Percentiles rank a stretch among this genome's conserved stretches.
Conservation (phyloP, 2,888 invertebrate species). For the Pycnomerus fuliginosus region DNA sequence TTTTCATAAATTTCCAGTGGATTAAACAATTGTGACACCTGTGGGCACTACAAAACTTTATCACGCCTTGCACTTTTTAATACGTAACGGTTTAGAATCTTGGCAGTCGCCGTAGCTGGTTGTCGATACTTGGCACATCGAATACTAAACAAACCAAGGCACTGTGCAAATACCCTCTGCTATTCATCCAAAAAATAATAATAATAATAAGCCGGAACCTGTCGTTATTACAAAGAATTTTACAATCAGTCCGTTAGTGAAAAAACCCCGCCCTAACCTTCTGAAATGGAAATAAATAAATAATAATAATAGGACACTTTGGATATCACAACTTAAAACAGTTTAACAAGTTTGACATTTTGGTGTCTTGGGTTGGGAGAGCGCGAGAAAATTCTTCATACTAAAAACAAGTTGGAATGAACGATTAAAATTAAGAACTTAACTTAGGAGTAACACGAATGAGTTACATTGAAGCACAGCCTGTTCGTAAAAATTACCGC, state of each 20-base stretch:
- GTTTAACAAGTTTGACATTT: too few species aligned
- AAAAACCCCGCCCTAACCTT: too few species aligned
- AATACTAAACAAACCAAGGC: constrained; percentile 45
- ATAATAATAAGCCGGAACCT: constrained; percentile 27
- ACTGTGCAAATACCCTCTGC: constrained; percentile 41
- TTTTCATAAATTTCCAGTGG: constrained; percentile 38
- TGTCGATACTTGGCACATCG: constrained; percentile 49
- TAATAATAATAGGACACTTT: too few species aligned
- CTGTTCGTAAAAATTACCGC: constrained; percentile 38
- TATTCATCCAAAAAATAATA: constrained; percentile 14
- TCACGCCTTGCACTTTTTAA: constrained; percentile 23
- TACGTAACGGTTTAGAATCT: constrained; percentile 36
- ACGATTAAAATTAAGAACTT: constrained; percentile 38
- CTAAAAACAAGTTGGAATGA: constrained; percentile 46
- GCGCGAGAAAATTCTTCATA: constrained; percentile 31
- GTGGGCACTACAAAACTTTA: constrained; percentile 16
- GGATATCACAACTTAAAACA: too few species aligned
- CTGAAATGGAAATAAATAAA: too few species aligned
- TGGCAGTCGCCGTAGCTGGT: constrained; percentile 53
- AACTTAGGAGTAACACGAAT: constrained; percentile 38
- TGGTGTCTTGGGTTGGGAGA: too few species aligned
- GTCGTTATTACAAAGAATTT: constrained; percentile 36
- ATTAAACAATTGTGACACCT: too few species aligned
- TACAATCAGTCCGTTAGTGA: constrained; percentile 10
- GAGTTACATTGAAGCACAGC: constrained; percentile 45